Conservation (phyloP, 2,797 vertebrate species). For the Myiotriccus ornatus region DNA sequence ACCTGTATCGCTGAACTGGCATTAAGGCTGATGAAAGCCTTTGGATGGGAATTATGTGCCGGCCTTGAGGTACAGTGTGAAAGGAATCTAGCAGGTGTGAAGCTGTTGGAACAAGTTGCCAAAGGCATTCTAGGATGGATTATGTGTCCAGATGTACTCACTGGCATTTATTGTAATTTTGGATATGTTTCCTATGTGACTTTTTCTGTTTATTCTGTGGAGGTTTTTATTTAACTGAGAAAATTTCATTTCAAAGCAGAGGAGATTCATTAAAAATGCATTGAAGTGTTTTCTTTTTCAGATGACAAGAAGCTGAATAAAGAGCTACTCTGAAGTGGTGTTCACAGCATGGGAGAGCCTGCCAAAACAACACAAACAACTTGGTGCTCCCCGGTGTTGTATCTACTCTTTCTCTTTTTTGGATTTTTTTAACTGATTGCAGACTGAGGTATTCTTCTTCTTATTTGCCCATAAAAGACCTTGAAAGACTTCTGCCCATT, state of each 20-base stretch:
- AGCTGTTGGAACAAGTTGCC: background rate
- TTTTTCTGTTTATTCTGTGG: background rate
- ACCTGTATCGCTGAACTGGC: background rate
- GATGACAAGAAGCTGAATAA: constrained; percentile 29
- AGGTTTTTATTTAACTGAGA: background rate
- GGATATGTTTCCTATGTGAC: background rate
- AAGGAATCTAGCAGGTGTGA: background rate
- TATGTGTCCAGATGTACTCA: background rate
- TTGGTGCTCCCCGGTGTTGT: background rate
- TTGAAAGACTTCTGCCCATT: background rate
- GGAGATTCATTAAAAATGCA: constrained; percentile 28
- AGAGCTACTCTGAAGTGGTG: background rate
- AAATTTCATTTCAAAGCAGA: background rate
- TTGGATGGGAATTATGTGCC: background rate
- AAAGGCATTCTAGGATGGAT: background rate
- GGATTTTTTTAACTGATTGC: background rate
- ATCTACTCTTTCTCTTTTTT: background rate
- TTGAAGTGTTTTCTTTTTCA: constrained; percentile 41
- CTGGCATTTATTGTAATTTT: background rate
- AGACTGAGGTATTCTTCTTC: background rate
- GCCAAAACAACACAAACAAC: background rate
- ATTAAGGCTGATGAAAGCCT: background rate
- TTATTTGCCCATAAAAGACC: background rate
- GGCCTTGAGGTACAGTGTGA: background rate
- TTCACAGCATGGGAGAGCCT: background rate